phyloP scores from a whole-genome alignment of 1,140 invertebrate genomes.

The Zeugodacus cucurbitae region DNA sequence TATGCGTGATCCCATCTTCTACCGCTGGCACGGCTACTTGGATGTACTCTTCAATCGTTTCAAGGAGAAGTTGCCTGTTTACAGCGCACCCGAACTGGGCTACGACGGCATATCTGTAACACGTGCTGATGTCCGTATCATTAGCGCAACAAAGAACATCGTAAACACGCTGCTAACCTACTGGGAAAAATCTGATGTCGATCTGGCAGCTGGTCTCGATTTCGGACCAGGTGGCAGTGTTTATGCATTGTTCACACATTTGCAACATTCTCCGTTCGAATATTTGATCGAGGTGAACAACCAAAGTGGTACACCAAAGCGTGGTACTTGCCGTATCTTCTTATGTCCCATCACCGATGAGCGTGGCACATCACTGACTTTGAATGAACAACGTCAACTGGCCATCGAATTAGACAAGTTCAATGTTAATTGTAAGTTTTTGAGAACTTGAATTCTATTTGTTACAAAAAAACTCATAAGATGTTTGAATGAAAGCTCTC shows the following conservation, averaged over 20 bases:
- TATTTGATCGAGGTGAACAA: constrained; percentile 70
- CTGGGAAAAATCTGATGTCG: constrained; percentile 73
- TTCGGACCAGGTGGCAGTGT: constrained; percentile 69
- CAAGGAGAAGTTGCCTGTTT: constrained; percentile 74
- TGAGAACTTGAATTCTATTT: too few species aligned
- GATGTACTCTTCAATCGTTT: constrained; percentile 74
- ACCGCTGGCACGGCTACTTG: constrained; percentile 76
- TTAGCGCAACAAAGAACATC: constrained; percentile 51
- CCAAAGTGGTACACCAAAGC: constrained; percentile 46
- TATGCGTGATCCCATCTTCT: constrained; percentile 79
- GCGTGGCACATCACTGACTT: constrained; percentile 66
- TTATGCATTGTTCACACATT: constrained; percentile 72
- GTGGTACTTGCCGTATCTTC: constrained; percentile 72
- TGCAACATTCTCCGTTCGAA: constrained; percentile 73
- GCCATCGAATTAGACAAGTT: constrained; percentile 74
- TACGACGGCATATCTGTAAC: constrained; percentile 65
- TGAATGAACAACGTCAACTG: constrained; percentile 69
- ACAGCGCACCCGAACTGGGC: constrained; percentile 65
- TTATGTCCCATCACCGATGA: constrained; percentile 71
- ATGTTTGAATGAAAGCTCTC: background rate
- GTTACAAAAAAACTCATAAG: background rate
- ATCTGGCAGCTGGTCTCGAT: constrained; percentile 72
- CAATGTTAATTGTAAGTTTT: constrained; percentile 67
- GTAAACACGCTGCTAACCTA: constrained; percentile 69
- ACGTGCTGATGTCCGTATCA: constrained; percentile 62